Evolutionary conservation across 1,140 invertebrate genomes (phyloP).

Genomic region (Hirudo medicinalis): DNA sequence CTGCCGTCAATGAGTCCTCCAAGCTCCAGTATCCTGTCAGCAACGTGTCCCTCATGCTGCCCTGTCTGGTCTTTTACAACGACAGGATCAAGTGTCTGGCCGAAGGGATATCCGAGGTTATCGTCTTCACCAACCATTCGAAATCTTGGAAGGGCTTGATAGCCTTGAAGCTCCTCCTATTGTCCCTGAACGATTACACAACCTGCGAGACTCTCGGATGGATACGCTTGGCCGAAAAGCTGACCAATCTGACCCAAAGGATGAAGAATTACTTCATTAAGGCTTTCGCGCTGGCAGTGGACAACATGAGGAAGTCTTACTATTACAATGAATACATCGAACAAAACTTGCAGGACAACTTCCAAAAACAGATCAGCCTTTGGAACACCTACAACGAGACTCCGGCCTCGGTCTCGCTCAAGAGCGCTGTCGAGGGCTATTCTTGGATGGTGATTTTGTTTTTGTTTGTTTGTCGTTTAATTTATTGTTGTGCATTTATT

Average conservation of each 20-base stretch:
- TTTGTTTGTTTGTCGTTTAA: background rate
- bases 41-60: background rate
- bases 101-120: background rate
- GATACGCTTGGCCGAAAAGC: background rate
- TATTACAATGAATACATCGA: constrained; percentile 11
- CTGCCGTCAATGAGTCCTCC: background rate
- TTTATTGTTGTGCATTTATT: background rate
- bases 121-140: background rate
- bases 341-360: background rate
- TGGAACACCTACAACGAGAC: background rate
- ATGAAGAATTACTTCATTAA: background rate
- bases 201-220: constrained; percentile 4
- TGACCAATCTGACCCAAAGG: background rate
- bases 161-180: constrained; percentile 7
- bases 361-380: background rate
- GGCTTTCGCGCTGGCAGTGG: constrained; percentile 3
- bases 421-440: background rate
- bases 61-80: constrained; percentile 12
- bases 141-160: constrained; percentile 13
- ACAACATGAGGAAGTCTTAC: constrained; percentile 9
- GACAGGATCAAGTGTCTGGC: background rate
- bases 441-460: background rate
- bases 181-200: constrained; percentile 14
- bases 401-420: background rate
- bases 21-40: no score